Evolutionary conservation across 2,888 invertebrate species (phyloP).

Genomic region (Diaperis boleti): DNA sequence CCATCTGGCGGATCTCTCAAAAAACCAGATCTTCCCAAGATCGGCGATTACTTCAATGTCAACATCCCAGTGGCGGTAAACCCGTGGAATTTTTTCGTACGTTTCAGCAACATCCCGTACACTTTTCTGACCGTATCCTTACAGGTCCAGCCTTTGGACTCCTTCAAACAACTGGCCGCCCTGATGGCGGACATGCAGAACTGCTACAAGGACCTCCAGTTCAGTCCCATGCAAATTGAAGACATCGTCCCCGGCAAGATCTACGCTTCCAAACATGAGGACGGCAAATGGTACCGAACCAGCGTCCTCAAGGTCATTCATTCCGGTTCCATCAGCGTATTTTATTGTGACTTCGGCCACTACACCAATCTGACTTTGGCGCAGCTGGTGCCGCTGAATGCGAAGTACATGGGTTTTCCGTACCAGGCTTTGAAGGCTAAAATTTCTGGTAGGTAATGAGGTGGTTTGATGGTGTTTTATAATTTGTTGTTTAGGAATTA

Average conservation of each 20-base stretch:
- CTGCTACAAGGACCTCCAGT: conserved; percentile 70
- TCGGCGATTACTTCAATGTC: conserved; percentile 76
- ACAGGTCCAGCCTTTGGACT: conserved; percentile 69
- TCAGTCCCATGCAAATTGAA: conserved; percentile 63
- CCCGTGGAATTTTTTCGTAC: conserved; percentile 80
- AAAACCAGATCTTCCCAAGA: conserved; percentile 65
- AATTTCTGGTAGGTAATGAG: conserved; percentile 68
- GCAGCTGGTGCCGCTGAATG: conserved; percentile 70
- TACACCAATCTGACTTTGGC: conserved; percentile 70
- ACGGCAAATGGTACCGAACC: conserved; percentile 78
- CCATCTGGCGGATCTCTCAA: conserved; percentile 63
- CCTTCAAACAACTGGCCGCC: conserved; percentile 66
- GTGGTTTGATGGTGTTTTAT: neutral
- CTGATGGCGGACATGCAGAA: conserved; percentile 78
- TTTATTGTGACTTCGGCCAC: conserved; percentile 76
- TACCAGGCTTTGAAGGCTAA: conserved; percentile 77
- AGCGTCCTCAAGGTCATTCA: conserved; percentile 70
- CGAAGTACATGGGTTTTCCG: conserved; percentile 71
- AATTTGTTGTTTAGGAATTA: conserved; percentile 69
- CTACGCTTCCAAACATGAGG: conserved; percentile 78
- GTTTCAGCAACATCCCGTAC: conserved; percentile 48
- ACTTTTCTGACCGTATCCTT: neutral
- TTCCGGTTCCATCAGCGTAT: conserved; percentile 71
- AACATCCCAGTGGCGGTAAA: conserved; percentile 81
- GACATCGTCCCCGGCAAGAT: conserved; percentile 70